phyloP scores from a whole-genome alignment of 2,113 vertebrate genomes.

The Illadopsis cleaveri region DNA sequence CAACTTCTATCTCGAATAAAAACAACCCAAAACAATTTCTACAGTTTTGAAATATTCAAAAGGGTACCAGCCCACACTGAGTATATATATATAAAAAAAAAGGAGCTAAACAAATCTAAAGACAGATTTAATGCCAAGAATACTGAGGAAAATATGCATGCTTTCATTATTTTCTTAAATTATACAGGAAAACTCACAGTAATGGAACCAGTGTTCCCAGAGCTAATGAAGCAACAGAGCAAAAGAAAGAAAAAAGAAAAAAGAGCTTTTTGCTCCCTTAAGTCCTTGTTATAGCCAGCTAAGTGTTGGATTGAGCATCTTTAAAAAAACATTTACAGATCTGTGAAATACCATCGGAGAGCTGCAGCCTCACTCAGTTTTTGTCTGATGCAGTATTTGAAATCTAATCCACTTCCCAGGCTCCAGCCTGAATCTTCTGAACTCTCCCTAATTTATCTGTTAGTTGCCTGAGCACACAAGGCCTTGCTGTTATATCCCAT shows the following conservation, averaged over 20 bases:
- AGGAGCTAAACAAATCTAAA: slow-evolving; percentile 64
- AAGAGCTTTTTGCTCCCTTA: slow-evolving; percentile 83
- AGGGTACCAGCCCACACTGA: slow-evolving; percentile 22
- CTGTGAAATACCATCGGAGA: slow-evolving; percentile 76
- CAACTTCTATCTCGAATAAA: not conserved
- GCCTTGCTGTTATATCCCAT: not conserved
- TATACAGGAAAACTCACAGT: slow-evolving; percentile 86
- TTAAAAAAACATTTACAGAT: slow-evolving; percentile 84
- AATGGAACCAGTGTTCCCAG: slow-evolving; percentile 80
- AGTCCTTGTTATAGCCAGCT: slow-evolving; percentile 93
- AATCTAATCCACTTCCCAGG: slow-evolving; percentile 66
- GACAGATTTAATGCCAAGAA: slow-evolving; percentile 61
- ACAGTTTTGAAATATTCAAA: slow-evolving; percentile 64
- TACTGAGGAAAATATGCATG: slow-evolving; percentile 47
- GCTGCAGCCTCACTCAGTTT: slow-evolving; percentile 74
- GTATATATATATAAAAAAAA: not conserved
- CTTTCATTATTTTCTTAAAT: slow-evolving; percentile 74
- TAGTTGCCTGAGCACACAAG: not conserved
- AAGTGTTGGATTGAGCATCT: slow-evolving; percentile 85
- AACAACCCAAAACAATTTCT: slow-evolving; percentile 32
- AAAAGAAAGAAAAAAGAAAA: slow-evolving; percentile 64
- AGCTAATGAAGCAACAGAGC: slow-evolving; percentile 82
- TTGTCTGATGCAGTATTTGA: slow-evolving; percentile 66
- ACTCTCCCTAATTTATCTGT: not conserved
- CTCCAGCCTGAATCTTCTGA: not conserved